Base-by-base conservation (phyloP, 2,888 invertebrate species). In the Polydrusus pterygomalis region DNA sequence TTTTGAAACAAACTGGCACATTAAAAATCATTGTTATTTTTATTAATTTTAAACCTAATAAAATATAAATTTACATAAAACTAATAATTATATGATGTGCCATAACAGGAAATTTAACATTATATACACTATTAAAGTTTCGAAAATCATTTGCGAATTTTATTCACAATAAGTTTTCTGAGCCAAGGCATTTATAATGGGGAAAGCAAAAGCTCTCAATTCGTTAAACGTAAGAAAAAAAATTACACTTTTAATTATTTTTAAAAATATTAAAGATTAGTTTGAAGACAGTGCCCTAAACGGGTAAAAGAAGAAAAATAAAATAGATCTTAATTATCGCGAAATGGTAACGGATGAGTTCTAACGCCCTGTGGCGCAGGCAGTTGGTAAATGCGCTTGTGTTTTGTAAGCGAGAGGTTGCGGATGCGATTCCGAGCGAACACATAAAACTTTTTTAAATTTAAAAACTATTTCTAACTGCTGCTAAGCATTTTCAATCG, bases 41-140 rank as follows among this genome's bases (percentile, higher is more conserved):
- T 15, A 7, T 15, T 56, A 34, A 56, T 60, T 11, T 60, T 60
- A 17, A 38, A 18, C 38, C 38, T 60, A 60, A 38, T 3, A 54
- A 20, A 56, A 56, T 15, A 34, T 56, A 34, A 34, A 25, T 34
- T 25, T 34, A 34, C 8, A 8, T 56, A n/a, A 56, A 54, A 17
- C 11, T 25, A 54, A 54, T 34, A 58, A n/a, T n/a, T 38, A 25
- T n/a, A 38, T 8, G 38, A 38, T 60, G 58, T 60, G 58, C 58
- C 58, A 60, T 60, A 60, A 60, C 63, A 47, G 45, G 20, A 47
- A 47, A 63, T 63, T 47, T 45, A 63, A 47, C 34, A 25, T 20
- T 34, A 51, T 56, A 68, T 68, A 68, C 68, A 68, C 68, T 68
- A 68, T 68, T 68, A 68, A 13, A 20, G 15, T 47, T 63, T 56